These are phyloP conservation scores for Aurelia coerulea DNA, from an alignment of 30 jellyfish, hydroid and myxozoan species.

Conservation along the genomic window DNA sequence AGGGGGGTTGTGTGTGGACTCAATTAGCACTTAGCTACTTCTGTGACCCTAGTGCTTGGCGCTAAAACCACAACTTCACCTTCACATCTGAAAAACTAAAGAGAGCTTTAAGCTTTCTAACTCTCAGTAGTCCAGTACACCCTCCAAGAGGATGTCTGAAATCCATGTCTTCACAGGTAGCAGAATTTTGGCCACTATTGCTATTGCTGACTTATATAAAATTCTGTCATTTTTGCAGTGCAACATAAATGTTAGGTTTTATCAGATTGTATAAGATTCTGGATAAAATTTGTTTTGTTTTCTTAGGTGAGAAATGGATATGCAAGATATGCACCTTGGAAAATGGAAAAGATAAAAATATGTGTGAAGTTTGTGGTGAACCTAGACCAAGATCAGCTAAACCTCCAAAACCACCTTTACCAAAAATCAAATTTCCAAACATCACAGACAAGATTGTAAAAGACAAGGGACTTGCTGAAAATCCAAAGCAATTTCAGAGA, in stretches of 20 bases:
- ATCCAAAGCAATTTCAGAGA: constrained; percentile 24
- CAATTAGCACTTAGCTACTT: no score
- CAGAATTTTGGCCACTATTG: no score
- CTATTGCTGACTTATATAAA: no score
- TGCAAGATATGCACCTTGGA: constrained; percentile 66
- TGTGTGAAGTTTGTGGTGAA: constrained; percentile 70
- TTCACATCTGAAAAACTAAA: no score
- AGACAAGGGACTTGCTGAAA: not conserved
- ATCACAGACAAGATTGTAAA: not conserved
- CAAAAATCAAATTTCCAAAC: not conserved
- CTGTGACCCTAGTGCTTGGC: no score
- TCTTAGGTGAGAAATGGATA: constrained; percentile 44
- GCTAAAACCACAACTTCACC: no score
- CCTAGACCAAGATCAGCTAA: constrained; percentile 23
- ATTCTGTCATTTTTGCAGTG: no score
- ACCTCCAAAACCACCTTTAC: constrained; percentile 54
- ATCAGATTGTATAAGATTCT: not conserved
- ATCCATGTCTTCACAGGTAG: no score
- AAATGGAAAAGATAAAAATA: constrained; percentile 3
- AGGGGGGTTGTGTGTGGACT: no score
- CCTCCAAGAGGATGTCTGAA: no score
- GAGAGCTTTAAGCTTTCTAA: no score
- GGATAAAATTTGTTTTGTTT: not conserved
- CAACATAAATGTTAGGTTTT: not conserved
- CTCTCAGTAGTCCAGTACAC: no score